Percentiles rank a stretch among this genome's conserved stretches.
Conservation (phyloP, 2,888 invertebrate species). For the Ophioninae sp. region DNA sequence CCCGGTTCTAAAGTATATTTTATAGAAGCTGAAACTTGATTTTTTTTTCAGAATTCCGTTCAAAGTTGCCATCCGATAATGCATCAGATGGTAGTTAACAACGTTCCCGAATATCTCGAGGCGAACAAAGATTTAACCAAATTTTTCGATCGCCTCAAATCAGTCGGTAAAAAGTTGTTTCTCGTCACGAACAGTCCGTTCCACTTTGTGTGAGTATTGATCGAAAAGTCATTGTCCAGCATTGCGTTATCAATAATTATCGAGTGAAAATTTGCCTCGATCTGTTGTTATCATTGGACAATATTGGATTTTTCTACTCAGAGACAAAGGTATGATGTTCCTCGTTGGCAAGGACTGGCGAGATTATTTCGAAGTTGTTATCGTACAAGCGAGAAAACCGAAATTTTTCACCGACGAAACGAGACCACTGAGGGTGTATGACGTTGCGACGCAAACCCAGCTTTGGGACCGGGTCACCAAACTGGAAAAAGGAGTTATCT, state of each 20-base stretch:
- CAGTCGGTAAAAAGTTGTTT: constrained; percentile 93
- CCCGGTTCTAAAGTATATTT: constrained; percentile 27
- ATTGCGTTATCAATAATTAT: neutral
- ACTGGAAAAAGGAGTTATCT: constrained; percentile 93
- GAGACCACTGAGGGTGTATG: constrained; percentile 94
- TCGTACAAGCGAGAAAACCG: constrained; percentile 97
- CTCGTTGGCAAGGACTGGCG: constrained; percentile 94
- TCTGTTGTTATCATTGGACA: neutral
- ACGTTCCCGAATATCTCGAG: constrained; percentile 91
- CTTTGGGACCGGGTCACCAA: constrained; percentile 95
- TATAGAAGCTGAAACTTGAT: neutral
- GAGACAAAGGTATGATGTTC: constrained; percentile 95
- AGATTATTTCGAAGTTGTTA: constrained; percentile 95
- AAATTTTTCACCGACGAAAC: constrained; percentile 96
- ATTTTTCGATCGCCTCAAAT: constrained; percentile 89
- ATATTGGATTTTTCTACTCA: constrained; percentile 76
- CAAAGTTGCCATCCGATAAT: constrained; percentile 93
- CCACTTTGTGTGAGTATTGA: constrained; percentile 90
- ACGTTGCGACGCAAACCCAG: constrained; percentile 90
- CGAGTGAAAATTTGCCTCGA: constrained; percentile 42
- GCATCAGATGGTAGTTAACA: constrained; percentile 93
- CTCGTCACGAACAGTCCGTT: constrained; percentile 98
- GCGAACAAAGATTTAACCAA: constrained; percentile 87
- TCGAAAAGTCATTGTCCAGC: constrained; percentile 20
- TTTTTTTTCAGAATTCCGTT: constrained; percentile 88